phyloP scores from a whole-genome alignment of 2,888 invertebrate genomes.

The Smittia sp. region DNA sequence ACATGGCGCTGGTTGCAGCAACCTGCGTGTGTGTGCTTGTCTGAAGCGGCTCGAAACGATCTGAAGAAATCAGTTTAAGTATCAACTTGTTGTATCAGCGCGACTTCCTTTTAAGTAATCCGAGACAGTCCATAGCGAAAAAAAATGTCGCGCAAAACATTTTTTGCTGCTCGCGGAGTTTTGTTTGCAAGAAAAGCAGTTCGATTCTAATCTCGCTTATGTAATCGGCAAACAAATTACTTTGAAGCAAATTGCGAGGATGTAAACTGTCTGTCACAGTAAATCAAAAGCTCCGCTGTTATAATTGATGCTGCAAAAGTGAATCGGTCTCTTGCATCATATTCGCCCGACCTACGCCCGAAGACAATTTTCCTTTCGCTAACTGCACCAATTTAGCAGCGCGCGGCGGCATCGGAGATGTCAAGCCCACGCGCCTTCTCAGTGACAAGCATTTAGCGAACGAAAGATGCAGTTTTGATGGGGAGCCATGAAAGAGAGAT shows the following conservation, averaged over 20 bases:
- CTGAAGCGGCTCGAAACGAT: background rate
- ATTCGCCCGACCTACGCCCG: background rate
- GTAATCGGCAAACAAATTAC: background rate
- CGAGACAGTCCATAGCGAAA: constrained; percentile 7
- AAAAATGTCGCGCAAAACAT: background rate
- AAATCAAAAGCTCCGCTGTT: background rate
- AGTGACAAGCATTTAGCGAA: background rate
- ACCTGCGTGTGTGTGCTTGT: background rate
- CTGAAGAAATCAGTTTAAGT: background rate
- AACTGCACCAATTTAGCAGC: constrained; percentile 24
- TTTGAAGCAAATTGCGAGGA: constrained; percentile 18
- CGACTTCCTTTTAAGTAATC: constrained; percentile 35
- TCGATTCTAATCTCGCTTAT: background rate
- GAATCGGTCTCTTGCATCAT: background rate
- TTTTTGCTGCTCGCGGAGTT: background rate
- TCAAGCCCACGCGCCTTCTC: background rate
- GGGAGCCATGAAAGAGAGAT: background rate
- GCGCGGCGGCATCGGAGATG: background rate
- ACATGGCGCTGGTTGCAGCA: constrained; percentile 11
- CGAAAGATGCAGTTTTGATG: background rate
- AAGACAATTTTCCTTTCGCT: background rate
- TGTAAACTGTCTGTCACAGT: constrained; percentile 2
- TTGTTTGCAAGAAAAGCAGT: background rate
- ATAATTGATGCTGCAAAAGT: background rate
- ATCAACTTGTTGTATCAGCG: constrained; percentile 13